These are phyloP conservation scores for Spodoptera picta DNA, from an alignment of 2,888 invertebrate genomes.

Conservation along the genomic window DNA sequence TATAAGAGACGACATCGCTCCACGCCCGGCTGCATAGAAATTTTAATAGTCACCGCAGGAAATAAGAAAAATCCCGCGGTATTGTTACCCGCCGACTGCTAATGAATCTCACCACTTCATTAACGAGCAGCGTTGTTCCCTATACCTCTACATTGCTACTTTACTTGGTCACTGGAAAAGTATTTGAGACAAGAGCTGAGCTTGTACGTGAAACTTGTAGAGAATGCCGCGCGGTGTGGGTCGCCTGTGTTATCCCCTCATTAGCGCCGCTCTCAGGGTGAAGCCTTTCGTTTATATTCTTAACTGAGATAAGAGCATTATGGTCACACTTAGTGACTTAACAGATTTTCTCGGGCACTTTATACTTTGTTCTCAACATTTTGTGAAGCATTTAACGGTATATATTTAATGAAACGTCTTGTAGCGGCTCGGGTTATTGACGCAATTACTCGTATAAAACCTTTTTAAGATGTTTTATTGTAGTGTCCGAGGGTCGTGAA, in stretches of 20 bases:
- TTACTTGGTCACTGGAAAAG: constrained; percentile 23
- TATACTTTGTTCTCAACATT: constrained; percentile 10
- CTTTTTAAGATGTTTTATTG: constrained; percentile 6
- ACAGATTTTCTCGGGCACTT: constrained; percentile 32
- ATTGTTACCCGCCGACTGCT: constrained; percentile 34
- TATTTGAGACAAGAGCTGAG: constrained; percentile 19
- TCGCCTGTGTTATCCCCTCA: constrained; percentile 45
- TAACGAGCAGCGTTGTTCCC: constrained; percentile 21
- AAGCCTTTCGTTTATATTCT: constrained; percentile 52
- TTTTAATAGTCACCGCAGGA: constrained; percentile 48
- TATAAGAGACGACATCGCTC: constrained; percentile 19
- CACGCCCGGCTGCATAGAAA: constrained; percentile 27
- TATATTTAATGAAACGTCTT: constrained; percentile 29
- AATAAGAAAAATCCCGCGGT: constrained; percentile 54
- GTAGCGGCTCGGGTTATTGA: constrained; percentile 4
- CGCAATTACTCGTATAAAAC: constrained; percentile 5
- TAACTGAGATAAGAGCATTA: constrained; percentile 47
- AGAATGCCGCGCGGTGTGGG: constrained; percentile 10
- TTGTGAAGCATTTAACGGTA: constrained; percentile 9
- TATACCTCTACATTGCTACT: constrained; percentile 47
- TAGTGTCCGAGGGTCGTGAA: constrained; percentile 11
- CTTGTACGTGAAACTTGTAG: constrained; percentile 15
- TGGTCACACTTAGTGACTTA: constrained; percentile 25
- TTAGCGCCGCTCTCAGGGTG: constrained; percentile 44
- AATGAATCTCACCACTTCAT: constrained; percentile 51